Evolutionary conservation across 2,888 invertebrate species (phyloP).

Genomic region (Tetheella fluctuosa): DNA sequence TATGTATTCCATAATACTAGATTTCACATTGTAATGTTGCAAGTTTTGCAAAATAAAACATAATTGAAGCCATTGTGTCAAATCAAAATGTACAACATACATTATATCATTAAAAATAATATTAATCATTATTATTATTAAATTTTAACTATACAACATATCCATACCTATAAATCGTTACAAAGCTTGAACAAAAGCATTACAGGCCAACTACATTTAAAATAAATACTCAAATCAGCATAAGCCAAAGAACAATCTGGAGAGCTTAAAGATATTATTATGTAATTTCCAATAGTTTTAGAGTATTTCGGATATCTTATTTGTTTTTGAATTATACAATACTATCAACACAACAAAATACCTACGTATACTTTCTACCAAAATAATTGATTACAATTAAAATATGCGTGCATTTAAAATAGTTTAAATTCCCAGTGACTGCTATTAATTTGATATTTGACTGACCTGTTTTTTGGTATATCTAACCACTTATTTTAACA

Average conservation of each 20-base stretch:
- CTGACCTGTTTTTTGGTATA: conserved; percentile 6
- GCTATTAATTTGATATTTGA: neutral
- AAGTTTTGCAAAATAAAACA: neutral
- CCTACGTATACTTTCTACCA: neutral
- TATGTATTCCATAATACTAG: neutral
- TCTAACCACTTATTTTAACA: neutral
- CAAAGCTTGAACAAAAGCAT: neutral
- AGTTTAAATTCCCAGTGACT: neutral
- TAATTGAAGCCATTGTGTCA: neutral
- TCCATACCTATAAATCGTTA: neutral
- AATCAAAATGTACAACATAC: neutral
- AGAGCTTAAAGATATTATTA: no score
- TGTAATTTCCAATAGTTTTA: neutral
- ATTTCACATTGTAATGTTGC: no score
- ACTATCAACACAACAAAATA: neutral
- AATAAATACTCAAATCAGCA: neutral
- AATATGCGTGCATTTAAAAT: neutral
- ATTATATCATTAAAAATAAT: neutral
- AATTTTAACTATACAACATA: neutral
- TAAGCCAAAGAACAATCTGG: neutral
- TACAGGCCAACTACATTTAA: neutral
- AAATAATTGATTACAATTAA: neutral
- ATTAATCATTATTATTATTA: no score
- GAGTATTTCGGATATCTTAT: neutral
- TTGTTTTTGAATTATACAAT: neutral